Evolutionary conservation across 2,113 vertebrate genomes (phyloP), one percentile per base, ranked within the genome.

Genomic region (Chionomys nivalis): DNA sequence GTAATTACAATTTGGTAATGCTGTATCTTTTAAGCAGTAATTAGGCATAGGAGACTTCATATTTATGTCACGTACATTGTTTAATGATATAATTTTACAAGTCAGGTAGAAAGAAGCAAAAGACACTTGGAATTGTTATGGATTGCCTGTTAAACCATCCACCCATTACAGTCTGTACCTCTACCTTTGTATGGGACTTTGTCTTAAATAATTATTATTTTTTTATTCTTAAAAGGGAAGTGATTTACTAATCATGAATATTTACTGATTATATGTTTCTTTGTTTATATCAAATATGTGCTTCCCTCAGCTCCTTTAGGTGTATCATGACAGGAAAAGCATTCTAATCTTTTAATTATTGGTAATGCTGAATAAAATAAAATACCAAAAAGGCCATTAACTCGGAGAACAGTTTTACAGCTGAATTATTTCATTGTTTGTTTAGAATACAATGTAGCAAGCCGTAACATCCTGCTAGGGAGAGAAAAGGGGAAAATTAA

Each of bases 381-480:
- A 93, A 70, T 42, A 65, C 78, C 94, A 91, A 88, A 1, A 26
- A 91, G 87, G 61, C 79, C 95, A 49, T 94, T 72, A 89, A 47
- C 89, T 44, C 77, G 12, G 1, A 97, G 78, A 93, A 88, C 76
- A 93, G 52, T 87, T 77, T 65, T 72, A 95, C 72, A 86, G 83
- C 81, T 98, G 95, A 96, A 86, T 93, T 85, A 82, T 93, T 93
- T 96, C 87, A 97, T 24, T 90, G 87, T 96, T 97, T 97, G 86
- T 96, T 94, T 95, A 89, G 97, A 98, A 93, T 91, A 94, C 87
- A 92, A 58, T 89, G 26, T 77, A 94, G 75, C 85, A 96, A 97
- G 94, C 52, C 0, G 0, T 97, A 77, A 49, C 39, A 12, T 94
- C 61, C 75, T 95, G 82, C 90, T 88, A 95, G 47, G 94, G 66